These are phyloP conservation scores for Cephus cinctus DNA, from an alignment of 1,140 invertebrate species.

Conservation along the genomic window DNA sequence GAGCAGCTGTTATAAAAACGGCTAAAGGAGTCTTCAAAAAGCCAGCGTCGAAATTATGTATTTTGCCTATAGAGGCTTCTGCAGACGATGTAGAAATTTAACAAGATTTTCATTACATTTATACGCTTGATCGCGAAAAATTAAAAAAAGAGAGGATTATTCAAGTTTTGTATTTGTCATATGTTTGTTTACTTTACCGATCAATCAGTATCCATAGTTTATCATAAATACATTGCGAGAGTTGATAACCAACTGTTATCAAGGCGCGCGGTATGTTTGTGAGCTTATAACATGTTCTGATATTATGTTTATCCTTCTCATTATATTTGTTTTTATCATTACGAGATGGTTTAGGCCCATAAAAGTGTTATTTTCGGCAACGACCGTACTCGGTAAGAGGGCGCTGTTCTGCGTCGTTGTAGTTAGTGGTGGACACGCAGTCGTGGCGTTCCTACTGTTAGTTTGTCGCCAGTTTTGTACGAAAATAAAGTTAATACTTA, in stretches of 20 bases:
- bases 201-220: not conserved
- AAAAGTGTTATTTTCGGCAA: too few relatives aligned
- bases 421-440: too few relatives aligned
- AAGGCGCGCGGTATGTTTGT: slow-evolving; percentile 5
- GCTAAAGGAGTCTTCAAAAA: slow-evolving; percentile 5
- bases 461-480: too few relatives aligned
- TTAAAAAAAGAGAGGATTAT: not conserved
- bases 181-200: not conserved
- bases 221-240: too few relatives aligned
- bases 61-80: not conserved
- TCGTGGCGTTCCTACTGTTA: too few relatives aligned
- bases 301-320: too few relatives aligned
- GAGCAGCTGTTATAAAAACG: slow-evolving; percentile 3
- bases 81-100: not conserved
- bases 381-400: too few relatives aligned
- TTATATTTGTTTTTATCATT: too few relatives aligned
- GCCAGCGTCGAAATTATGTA: not conserved
- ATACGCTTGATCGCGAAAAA: not conserved
- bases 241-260: slow-evolving; percentile 1
- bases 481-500: too few relatives aligned
- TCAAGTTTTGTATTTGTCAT: not conserved
- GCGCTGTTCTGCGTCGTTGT: too few relatives aligned
- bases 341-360: too few relatives aligned
- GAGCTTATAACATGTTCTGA: too few relatives aligned
- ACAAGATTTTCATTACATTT: not conserved